Conservation (phyloP, 2,888 invertebrate species). For the Lottia scabra region DNA sequence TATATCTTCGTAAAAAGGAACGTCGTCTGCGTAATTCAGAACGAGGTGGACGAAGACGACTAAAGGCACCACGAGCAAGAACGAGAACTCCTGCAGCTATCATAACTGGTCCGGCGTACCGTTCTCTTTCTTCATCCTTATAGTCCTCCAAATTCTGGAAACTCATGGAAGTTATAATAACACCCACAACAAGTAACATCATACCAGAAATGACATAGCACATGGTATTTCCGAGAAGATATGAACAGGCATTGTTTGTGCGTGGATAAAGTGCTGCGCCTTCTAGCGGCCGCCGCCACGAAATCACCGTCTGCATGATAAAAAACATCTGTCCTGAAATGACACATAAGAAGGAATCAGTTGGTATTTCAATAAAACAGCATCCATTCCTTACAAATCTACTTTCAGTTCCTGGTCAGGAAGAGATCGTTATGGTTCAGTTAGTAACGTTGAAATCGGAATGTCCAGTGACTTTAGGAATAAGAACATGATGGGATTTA, state of each 20-base stretch:
- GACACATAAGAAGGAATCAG: no score
- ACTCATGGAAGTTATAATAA: slow-evolving; percentile 56
- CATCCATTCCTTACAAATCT: no score
- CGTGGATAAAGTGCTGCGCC: slow-evolving; percentile 33
- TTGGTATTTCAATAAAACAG: no score
- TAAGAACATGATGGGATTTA: no score
- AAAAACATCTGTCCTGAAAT: slow-evolving; percentile 22
- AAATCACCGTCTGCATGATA: slow-evolving; percentile 46
- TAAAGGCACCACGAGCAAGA: slow-evolving; percentile 52
- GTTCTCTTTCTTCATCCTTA: slow-evolving; percentile 46
- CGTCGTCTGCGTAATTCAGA: slow-evolving; percentile 31
- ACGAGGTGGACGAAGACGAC: slow-evolving; percentile 35
- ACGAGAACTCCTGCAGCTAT: slow-evolving; percentile 53
- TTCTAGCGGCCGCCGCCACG: slow-evolving; percentile 45
- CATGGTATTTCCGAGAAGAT: slow-evolving; percentile 50
- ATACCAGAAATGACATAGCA: slow-evolving; percentile 57
- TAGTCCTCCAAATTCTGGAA: slow-evolving; percentile 55
- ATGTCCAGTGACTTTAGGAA: no score
- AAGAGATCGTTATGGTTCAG: no score
- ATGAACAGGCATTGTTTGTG: slow-evolving; percentile 47
- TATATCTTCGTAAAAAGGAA: slow-evolving; percentile 41
- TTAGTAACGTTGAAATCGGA: no score
- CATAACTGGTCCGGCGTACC: slow-evolving; percentile 55
- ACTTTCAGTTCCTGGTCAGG: no score
- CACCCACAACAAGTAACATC: slow-evolving; percentile 53